Conservation (phyloP, 2,113 vertebrate genomes). For the Zingel zingel region DNA sequence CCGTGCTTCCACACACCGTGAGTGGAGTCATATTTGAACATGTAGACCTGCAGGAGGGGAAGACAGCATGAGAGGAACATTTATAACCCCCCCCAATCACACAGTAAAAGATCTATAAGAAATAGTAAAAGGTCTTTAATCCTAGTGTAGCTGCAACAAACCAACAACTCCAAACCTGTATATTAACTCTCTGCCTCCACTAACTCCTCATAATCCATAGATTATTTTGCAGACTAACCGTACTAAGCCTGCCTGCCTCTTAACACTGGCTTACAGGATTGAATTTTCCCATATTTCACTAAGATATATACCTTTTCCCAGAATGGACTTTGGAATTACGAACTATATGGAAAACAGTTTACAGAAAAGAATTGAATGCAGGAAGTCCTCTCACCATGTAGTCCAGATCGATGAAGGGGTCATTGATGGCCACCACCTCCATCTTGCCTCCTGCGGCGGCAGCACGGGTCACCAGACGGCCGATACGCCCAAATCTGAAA, state of each 20-base stretch:
- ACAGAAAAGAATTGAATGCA: not conserved
- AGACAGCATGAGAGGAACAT: no score
- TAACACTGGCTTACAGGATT: not conserved
- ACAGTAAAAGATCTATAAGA: not conserved
- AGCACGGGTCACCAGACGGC: slow-evolving; percentile 92
- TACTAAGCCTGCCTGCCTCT: not conserved
- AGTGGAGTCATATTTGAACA: slow-evolving; percentile 97
- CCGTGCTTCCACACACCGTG: slow-evolving; percentile 89
- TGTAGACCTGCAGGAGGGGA: slow-evolving; percentile 87
- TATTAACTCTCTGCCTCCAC: not conserved
- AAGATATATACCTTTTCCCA: not conserved
- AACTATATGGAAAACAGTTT: not conserved
- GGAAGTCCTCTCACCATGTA: slow-evolving; percentile 89
- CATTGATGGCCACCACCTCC: slow-evolving; percentile 92
- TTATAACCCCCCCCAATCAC: no score
- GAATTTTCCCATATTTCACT: not conserved
- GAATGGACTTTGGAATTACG: not conserved
- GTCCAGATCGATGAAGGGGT: slow-evolving; percentile 94
- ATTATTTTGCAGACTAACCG: not conserved
- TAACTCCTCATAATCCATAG: not conserved
- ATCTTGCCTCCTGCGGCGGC: slow-evolving; percentile 82
- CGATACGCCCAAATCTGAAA: slow-evolving; percentile 93
- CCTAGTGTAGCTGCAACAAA: not conserved
- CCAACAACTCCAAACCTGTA: not conserved
- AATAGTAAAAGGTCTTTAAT: not conserved